Conservation (phyloP, 2,888 invertebrate genomes). For the Tipula lateralis region DNA sequence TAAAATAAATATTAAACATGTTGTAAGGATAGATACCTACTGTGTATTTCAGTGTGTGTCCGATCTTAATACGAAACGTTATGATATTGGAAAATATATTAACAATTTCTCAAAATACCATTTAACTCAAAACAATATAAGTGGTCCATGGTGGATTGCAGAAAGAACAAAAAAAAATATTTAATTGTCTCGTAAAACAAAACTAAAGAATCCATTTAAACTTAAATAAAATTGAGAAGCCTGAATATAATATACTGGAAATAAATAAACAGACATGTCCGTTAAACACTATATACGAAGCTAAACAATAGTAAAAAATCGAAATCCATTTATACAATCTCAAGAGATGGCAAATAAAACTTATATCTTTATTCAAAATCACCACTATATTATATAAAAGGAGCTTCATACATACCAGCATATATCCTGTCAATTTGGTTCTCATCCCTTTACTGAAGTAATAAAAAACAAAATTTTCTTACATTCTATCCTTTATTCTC, state of each 20-base stretch:
- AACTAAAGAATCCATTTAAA: not conserved
- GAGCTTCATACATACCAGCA: not conserved
- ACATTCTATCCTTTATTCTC: not conserved
- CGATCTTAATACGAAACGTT: not conserved
- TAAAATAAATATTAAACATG: not conserved
- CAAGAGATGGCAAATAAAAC: not conserved
- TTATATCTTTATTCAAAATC: slow-evolving; percentile 4
- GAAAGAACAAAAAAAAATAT: not conserved
- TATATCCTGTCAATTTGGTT: not conserved
- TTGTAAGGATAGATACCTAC: too few species aligned
- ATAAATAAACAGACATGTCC: not conserved
- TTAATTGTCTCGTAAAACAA: not conserved
- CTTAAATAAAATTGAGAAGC: not conserved
- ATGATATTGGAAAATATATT: not conserved
- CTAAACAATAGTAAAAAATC: not conserved
- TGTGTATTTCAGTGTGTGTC: not conserved
- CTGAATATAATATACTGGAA: not conserved
- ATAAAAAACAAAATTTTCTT: not conserved
- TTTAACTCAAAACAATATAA: not conserved
- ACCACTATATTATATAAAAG: not conserved
- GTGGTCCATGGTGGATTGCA: not conserved
- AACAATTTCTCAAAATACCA: not conserved
- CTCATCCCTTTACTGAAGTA: not conserved
- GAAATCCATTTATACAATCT: not conserved
- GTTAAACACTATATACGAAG: not conserved